Percentiles rank a stretch among this genome's conserved stretches.
These are phyloP conservation scores for Metridium senile DNA, from an alignment of 92 coral and sea anemone genomes.

Conservation along the genomic window DNA sequence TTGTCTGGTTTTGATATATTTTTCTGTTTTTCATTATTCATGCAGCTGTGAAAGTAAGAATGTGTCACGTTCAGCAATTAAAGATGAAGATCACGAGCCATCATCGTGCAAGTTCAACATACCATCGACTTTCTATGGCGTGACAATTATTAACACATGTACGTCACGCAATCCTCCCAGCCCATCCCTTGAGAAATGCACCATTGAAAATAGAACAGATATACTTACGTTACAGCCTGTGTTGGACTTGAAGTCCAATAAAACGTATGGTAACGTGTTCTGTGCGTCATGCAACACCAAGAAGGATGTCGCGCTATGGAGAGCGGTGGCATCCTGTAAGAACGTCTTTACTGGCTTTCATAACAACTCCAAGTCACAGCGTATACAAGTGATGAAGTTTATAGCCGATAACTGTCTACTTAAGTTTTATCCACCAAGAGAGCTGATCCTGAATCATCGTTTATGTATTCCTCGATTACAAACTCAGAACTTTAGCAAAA, in stretches of 20 bases:
- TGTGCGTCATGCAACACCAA: slow-evolving; percentile 55
- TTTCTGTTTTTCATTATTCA: background rate
- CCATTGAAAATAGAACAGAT: slow-evolving; percentile 21
- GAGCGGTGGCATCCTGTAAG: slow-evolving; percentile 10
- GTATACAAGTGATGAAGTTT: background rate
- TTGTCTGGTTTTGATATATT: no score
- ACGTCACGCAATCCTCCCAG: background rate
- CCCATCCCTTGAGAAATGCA: background rate
- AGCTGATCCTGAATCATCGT: slow-evolving; percentile 12
- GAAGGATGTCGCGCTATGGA: slow-evolving; percentile 35
- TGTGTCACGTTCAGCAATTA: background rate
- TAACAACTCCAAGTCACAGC: background rate
- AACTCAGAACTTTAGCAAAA: background rate
- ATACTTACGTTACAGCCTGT: slow-evolving; percentile 39
- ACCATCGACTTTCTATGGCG: slow-evolving; percentile 11
- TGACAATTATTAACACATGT: slow-evolving; percentile 12
- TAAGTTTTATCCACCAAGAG: background rate
- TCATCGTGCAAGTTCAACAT: slow-evolving; percentile 11
- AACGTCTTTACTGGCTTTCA: slow-evolving; percentile 1
- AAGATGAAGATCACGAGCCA: background rate
- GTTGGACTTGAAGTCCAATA: slow-evolving; percentile 30
- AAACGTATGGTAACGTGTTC: slow-evolving; percentile 52
- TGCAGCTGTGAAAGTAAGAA: background rate
- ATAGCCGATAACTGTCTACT: slow-evolving; percentile 15
- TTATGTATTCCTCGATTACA: slow-evolving; percentile 49